Evolutionary conservation across 2,888 invertebrate species (phyloP).

Genomic region (Danaus chrysippus): DNA sequence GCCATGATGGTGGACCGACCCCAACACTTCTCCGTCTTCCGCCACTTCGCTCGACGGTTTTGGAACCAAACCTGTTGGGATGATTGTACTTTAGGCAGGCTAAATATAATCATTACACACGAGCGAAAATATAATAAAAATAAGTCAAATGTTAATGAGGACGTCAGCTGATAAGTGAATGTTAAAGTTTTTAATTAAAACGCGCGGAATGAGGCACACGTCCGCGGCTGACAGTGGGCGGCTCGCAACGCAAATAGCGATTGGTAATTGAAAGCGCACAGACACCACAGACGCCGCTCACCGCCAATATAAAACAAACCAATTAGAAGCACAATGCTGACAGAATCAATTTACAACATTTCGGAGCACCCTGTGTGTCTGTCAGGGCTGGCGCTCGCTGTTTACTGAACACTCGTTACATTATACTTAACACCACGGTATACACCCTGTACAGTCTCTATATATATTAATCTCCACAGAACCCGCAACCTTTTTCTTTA

Average conservation of each 20-base stretch:
- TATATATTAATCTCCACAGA: too few species aligned
- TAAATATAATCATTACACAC: neutral
- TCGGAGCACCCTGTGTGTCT: slow-evolving; percentile 35
- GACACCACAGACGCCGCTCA: slow-evolving; percentile 42
- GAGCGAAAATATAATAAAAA: slow-evolving; percentile 3
- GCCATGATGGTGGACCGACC: slow-evolving; percentile 99
- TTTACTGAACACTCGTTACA: neutral
- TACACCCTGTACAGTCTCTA: too few species aligned
- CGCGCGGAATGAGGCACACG: neutral
- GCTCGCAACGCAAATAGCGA: slow-evolving; percentile 12
- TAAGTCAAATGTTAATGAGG: slow-evolving; percentile 4
- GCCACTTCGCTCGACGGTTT: slow-evolving; percentile 99
- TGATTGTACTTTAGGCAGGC: neutral
- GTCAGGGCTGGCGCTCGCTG: slow-evolving; percentile 44
- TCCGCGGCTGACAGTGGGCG: slow-evolving; percentile 7
- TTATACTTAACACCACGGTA: neutral
- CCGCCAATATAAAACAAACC: slow-evolving; percentile 73
- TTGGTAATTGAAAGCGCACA: slow-evolving; percentile 29
- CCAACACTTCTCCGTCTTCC: slow-evolving; percentile 99
- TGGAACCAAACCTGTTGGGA: slow-evolving; percentile 97
- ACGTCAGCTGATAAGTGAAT: slow-evolving; percentile 6
- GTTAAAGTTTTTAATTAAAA: neutral
- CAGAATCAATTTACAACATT: slow-evolving; percentile 76
- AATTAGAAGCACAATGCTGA: slow-evolving; percentile 73
- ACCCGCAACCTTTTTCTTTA: too few species aligned